Evolutionary conservation across 2,888 invertebrate genomes (phyloP).

Genomic region (Acholoe squamosa): DNA sequence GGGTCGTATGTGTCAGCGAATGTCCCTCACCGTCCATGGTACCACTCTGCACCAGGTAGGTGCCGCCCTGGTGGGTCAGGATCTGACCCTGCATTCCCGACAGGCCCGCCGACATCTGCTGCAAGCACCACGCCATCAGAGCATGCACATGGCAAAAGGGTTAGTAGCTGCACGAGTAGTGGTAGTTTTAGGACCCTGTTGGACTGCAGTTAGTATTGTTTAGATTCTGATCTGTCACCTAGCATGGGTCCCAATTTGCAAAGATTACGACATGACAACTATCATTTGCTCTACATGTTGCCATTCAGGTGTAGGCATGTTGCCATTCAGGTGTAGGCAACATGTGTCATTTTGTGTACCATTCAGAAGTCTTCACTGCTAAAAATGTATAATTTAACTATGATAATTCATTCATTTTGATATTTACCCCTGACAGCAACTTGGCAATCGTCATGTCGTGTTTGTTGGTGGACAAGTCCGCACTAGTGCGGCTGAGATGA

Average conservation of each 20-base stretch:
- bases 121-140: constrained; percentile 53
- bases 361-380: no score
- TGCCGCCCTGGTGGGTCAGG: constrained; percentile 83
- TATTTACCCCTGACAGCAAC: background rate
- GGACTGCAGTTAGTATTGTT: background rate
- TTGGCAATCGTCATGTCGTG: background rate
- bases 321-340: no score
- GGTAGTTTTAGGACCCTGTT: background rate
- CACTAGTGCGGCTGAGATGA: background rate
- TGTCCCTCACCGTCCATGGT: constrained; percentile 85
- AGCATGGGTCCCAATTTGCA: background rate
- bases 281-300: background rate
- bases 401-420: no score
- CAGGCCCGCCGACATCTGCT: constrained; percentile 63
- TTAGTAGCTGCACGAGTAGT: constrained; percentile 17
- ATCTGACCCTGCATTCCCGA: constrained; percentile 74
- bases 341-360: no score
- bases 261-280: background rate
- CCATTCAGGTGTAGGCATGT: no score
- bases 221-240: background rate
- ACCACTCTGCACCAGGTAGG: constrained; percentile 87
- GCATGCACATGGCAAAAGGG: constrained; percentile 50
- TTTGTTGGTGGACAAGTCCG: background rate
- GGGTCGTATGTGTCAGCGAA: constrained; percentile 90
- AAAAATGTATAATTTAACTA: no score